Evolutionary conservation across 1,140 invertebrate species (phyloP).

Genomic region (Penaeus indicus): DNA sequence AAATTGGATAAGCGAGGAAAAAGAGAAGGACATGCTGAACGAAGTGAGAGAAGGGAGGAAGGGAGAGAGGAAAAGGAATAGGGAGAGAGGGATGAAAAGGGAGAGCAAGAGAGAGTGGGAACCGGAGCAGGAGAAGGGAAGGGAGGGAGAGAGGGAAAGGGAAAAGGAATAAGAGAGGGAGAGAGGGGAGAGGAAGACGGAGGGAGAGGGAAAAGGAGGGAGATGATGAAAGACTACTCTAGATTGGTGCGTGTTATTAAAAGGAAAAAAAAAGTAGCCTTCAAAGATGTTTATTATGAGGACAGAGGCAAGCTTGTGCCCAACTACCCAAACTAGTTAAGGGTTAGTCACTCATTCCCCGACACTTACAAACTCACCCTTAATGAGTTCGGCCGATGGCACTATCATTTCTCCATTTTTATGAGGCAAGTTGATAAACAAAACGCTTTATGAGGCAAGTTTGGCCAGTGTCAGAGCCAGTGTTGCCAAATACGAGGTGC

Average conservation of each 20-base stretch:
- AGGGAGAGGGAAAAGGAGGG: too few species aligned
- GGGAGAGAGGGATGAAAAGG: too few species aligned
- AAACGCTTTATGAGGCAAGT: constrained; percentile 45
- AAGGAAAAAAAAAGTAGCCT: too few species aligned
- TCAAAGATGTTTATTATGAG: constrained; percentile 35
- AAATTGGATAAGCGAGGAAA: neutral
- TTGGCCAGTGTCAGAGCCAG: constrained; percentile 30
- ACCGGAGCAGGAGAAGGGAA: too few species aligned
- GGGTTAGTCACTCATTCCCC: constrained; percentile 50
- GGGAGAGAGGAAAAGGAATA: too few species aligned
- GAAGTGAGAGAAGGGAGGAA: too few species aligned
- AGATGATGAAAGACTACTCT: too few species aligned
- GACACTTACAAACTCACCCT: constrained; percentile 51
- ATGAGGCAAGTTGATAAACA: constrained; percentile 50
- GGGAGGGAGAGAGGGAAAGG: neutral
- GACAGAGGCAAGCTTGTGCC: constrained; percentile 22
- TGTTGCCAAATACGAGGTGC: constrained; percentile 39
- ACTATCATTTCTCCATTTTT: constrained; percentile 53
- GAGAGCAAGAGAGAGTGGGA: too few species aligned
- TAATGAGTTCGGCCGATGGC: constrained; percentile 49
- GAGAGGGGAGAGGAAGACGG: too few species aligned
- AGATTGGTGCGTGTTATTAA: too few species aligned
- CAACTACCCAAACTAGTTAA: constrained; percentile 43
- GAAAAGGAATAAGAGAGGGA: neutral
- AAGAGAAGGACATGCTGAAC: neutral